Evolutionary conservation across 2,797 vertebrate species (phyloP).

Genomic region (Tenualosa ilisha): DNA sequence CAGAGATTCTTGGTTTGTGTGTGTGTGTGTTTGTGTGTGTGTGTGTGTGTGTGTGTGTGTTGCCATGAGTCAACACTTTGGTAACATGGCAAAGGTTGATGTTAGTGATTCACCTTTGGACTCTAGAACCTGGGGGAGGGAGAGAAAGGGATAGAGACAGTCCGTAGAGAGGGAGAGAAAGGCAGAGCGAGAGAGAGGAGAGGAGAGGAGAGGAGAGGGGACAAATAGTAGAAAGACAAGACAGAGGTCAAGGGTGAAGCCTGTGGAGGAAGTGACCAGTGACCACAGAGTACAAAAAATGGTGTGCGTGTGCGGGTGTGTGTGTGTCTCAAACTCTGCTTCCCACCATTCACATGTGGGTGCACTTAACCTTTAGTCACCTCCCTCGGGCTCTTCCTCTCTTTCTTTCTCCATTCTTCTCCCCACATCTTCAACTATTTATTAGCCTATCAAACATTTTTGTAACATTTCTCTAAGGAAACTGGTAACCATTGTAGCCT

Average conservation of each 20-base stretch:
- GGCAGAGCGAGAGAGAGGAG: background rate
- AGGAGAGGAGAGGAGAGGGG: background rate
- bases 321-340: constrained; percentile 32
- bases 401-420: constrained; percentile 2
- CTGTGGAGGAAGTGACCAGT: background rate
- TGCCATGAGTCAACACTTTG: background rate
- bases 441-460: background rate
- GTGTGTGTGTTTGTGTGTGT: too few species aligned
- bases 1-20: background rate
- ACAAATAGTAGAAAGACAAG: background rate
- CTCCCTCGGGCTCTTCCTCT: constrained; percentile 49
- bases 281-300: background rate
- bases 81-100: constrained; percentile 19
- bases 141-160: constrained; percentile 9
- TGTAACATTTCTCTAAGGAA: background rate
- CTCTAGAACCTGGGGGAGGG: background rate
- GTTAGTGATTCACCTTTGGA: constrained; percentile 19
- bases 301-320: background rate
- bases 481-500: too few species aligned
- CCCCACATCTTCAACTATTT: background rate
- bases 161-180: background rate
- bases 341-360: constrained; percentile 68
- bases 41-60: background rate
- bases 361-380: constrained; percentile 62
- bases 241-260: background rate